Evolutionary conservation across 2,888 invertebrate genomes (phyloP), one percentile per base, ranked within the genome.

Genomic region (Cybosia mesomella): DNA sequence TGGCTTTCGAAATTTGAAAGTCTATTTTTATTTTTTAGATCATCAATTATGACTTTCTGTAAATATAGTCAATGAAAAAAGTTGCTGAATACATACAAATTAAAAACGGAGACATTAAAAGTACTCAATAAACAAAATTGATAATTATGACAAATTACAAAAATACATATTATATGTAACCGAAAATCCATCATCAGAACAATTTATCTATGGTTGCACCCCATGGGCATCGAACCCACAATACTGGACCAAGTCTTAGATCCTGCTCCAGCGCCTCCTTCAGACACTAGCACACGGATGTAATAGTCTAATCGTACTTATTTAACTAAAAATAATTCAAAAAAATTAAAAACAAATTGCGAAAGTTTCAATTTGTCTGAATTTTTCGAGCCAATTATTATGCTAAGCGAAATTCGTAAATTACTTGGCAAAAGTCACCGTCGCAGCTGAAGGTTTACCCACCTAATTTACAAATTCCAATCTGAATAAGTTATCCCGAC

Each of bases 1-100:
- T 39, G 67, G 67, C 76, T 8, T 49, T 49, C n/a, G 49, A 49
- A 49, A 49, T 49, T 49, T n/a, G 49, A 18, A 49, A 49, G 7
- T 15, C n/a, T n/a, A 0, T 49, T 49, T n/a, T 49, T 49, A 9
- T 8, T 49, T 0, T n/a, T n/a, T 49, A n/a, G 49, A n/a, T 7
- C 49, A 9, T 49, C n/a, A 39, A 15, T 39, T 4, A 15, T 10
- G 3, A 2, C 15, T 4, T 2, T 15, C 5, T 15, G 0, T 15
- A 0, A 5, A 18, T 43, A 5, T 43, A 0, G 4, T 7, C 28
- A 28, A 5, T 28, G 28, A 28, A 28, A 28, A 34, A 10, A 34
- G 9, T 34, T 10, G 9, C 34, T 34, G 34, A 34, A 34, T 8
- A 34, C 34, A 7, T n/a, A n/a, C n/a, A 32, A 32, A 32, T 7